Percentiles rank a stretch among this genome's conserved stretches.
These are phyloP conservation scores for Paradisaea rubra DNA, from an alignment of 2,113 vertebrate species.

Conservation along the genomic window DNA sequence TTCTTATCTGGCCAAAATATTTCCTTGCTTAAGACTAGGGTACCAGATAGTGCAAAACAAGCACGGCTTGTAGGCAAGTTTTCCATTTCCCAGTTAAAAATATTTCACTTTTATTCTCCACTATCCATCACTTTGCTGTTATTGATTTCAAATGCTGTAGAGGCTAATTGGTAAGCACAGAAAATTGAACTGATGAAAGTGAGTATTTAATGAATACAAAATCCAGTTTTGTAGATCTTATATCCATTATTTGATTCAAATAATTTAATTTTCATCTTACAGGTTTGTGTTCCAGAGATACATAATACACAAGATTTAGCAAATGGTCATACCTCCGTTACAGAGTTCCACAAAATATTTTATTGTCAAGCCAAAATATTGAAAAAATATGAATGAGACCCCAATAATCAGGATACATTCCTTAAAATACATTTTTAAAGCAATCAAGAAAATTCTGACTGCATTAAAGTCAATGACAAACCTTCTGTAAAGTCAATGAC, in stretches of 20 bases:
- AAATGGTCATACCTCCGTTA: background rate
- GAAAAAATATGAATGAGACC: background rate
- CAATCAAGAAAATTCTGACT: background rate
- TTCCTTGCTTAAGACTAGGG: background rate
- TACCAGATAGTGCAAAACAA: background rate
- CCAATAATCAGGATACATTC: background rate
- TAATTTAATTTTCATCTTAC: background rate
- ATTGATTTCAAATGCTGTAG: background rate
- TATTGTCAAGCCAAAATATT: background rate
- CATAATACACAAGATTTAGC: background rate
- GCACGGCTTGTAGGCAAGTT: background rate
- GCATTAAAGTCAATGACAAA: background rate
- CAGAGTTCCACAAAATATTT: background rate
- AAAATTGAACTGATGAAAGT: background rate
- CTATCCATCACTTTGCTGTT: background rate
- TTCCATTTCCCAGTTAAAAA: background rate
- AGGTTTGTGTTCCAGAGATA: background rate
- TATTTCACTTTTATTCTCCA: background rate
- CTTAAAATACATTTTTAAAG: background rate
- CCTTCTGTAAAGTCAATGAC: background rate
- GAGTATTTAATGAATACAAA: background rate
- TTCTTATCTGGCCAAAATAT: background rate
- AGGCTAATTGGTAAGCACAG: background rate
- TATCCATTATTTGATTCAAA: background rate
- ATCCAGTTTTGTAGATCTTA: background rate